phyloP scores from a whole-genome alignment of 2,113 vertebrate genomes.

The Budorcas taxicolor region DNA sequence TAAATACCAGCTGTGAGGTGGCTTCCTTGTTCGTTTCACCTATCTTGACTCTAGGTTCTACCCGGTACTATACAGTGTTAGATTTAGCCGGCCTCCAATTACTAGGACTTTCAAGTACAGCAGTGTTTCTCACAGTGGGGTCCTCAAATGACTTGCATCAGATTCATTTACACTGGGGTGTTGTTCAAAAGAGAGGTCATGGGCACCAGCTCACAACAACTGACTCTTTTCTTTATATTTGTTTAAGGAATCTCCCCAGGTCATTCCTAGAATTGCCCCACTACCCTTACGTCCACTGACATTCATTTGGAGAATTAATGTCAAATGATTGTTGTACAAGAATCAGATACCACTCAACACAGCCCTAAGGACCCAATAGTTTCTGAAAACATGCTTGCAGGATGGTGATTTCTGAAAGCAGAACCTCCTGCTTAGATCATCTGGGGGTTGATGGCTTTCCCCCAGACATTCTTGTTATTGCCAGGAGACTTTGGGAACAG shows the following conservation, averaged over 20 bases:
- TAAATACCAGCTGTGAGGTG: neutral
- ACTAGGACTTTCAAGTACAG: neutral
- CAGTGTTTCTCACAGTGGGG: neutral
- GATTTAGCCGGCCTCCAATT: neutral
- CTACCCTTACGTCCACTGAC: neutral
- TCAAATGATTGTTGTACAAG: neutral
- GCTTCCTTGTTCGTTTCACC: neutral
- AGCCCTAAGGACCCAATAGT: neutral
- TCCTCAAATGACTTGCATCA: neutral
- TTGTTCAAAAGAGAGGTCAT: neutral
- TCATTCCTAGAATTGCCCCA: neutral
- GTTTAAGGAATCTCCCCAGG: neutral
- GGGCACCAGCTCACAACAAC: neutral
- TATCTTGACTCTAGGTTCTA: neutral
- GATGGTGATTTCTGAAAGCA: neutral
- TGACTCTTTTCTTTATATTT: neutral
- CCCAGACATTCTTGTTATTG: neutral
- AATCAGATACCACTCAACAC: neutral
- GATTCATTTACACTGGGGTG: neutral
- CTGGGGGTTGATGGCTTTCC: neutral
- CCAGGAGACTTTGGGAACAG: neutral
- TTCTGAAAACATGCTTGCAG: neutral
- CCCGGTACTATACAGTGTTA: neutral
- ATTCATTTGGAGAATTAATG: neutral
- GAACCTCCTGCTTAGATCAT: neutral